Base-by-base conservation (phyloP, 2,113 vertebrate genomes). In the Leptodactylus fuscus region DNA sequence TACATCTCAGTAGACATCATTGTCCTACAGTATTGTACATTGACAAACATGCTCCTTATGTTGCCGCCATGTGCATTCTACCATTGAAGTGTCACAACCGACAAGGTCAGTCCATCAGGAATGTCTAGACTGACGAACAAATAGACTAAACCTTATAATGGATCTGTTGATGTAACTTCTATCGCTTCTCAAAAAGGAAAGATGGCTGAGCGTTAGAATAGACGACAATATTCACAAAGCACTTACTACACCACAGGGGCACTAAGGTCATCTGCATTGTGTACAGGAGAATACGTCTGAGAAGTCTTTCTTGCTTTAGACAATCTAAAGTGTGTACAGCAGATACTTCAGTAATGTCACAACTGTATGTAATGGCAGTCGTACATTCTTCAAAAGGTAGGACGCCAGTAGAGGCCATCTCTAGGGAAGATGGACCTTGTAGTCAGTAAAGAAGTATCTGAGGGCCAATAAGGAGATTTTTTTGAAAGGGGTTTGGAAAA, bases 241-340 rank as follows among this genome's bases (percentile, higher is more conserved):
- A 67, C 29, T 34, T 67, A 15, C 13, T 67, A 34, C 10, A 67
- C 13, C 29, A 34, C 4, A 34, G 62, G 15, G 4, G 58, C 58
- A 15, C 10, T 62, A 24, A 62, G 58, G 34, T 67, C 62, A 67
- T 67, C 62, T 16, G 62, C 62, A 67, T 67, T 67, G 29, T 67
- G 13, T 8, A 67, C 29, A 34, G 62, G 18, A 67, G 32, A 67
- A 34, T 67, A 16, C 12, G 15, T 67, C 29, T 4, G 62, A 20
- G 62, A 20, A 34, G 5, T 8, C 13, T 6, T 1, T 34, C 24
- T n/a, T 34, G 62, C 60, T 62, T 60, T 29, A 29, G 4, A 67
- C 20, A 34, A 8, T 34, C 1, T 7, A 4, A 65, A 65, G 29
- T 32, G 0, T 12, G 13, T 18, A 16, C 29, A 29, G 62, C 16